Conservation (phyloP, 2,113 vertebrate genomes). For the Acrocephalus kingi region DNA sequence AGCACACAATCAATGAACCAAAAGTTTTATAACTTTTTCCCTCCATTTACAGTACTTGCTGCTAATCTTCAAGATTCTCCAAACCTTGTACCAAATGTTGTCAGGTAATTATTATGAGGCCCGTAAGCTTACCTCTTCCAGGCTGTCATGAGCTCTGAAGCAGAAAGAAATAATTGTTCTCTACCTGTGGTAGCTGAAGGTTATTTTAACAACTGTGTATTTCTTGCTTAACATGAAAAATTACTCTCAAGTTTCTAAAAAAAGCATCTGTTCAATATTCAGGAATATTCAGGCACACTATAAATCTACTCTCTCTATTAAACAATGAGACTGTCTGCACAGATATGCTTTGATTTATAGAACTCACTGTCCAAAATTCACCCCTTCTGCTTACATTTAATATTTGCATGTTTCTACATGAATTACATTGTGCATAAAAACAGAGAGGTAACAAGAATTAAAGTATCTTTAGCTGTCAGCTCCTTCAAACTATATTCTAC, state of each 20-base stretch:
- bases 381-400: not conserved
- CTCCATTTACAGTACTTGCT: not conserved
- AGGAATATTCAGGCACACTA: not conserved
- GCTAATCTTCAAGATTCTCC: not conserved
- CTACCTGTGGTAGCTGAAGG: slow-evolving; percentile 10
- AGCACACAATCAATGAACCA: not conserved
- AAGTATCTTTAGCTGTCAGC: not conserved
- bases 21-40: slow-evolving; percentile 7
- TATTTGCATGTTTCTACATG: not conserved
- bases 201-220: slow-evolving; percentile 10
- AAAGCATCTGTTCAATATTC: slow-evolving; percentile 30
- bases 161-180: not conserved
- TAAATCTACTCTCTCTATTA: slow-evolving; percentile 5
- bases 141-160: slow-evolving; percentile 1
- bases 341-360: slow-evolving; percentile 10
- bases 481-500: not conserved
- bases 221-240: slow-evolving; percentile 27
- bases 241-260: not conserved
- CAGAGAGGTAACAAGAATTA: not conserved
- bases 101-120: not conserved
- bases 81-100: not conserved
- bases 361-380: not conserved
- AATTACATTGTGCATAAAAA: not conserved
- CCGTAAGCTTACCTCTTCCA: not conserved
- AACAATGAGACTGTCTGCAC: not conserved